Evolutionary conservation across 1,140 invertebrate species (phyloP).

Genomic region (Oreohelix idahoensis): DNA sequence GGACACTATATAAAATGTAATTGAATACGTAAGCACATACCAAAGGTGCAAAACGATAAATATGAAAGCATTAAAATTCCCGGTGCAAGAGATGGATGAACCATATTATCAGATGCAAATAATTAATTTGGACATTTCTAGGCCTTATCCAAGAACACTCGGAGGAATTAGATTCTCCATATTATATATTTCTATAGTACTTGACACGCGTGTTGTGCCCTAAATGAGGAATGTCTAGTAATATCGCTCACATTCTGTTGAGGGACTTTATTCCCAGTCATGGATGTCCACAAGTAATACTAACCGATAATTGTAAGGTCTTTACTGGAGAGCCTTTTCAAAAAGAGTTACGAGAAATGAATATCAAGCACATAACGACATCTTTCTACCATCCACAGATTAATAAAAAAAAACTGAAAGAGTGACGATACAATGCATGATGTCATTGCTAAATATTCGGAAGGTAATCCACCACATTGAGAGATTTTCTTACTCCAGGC

Average conservation of each 20-base stretch:
- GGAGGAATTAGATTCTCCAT: too few relatives aligned
- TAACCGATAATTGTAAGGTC: not conserved
- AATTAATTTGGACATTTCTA: too few relatives aligned
- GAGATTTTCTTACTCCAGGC: not conserved
- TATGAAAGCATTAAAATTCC: too few relatives aligned
- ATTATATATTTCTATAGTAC: too few relatives aligned
- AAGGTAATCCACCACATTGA: not conserved
- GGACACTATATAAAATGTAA: too few relatives aligned
- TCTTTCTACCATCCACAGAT: not conserved
- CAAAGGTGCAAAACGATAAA: too few relatives aligned
- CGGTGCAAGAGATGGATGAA: too few relatives aligned
- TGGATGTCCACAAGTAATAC: not conserved
- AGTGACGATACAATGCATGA: not conserved
- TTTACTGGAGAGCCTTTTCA: not conserved
- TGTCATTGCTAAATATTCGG: not conserved
- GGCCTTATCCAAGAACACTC: too few relatives aligned
- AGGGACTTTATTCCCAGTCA: not conserved
- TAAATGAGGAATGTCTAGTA: too few relatives aligned
- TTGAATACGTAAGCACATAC: too few relatives aligned
- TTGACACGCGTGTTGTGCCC: too few relatives aligned
- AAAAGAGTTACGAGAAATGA: not conserved
- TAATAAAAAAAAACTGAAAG: not conserved
- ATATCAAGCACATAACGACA: not conserved
- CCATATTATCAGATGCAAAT: too few relatives aligned
- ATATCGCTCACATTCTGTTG: not conserved